A percentile compares a stretch with the other conserved stretches of the same genome.
Conservation (phyloP, 2,888 invertebrate genomes). For the Lepetodrilus schrolli region DNA sequence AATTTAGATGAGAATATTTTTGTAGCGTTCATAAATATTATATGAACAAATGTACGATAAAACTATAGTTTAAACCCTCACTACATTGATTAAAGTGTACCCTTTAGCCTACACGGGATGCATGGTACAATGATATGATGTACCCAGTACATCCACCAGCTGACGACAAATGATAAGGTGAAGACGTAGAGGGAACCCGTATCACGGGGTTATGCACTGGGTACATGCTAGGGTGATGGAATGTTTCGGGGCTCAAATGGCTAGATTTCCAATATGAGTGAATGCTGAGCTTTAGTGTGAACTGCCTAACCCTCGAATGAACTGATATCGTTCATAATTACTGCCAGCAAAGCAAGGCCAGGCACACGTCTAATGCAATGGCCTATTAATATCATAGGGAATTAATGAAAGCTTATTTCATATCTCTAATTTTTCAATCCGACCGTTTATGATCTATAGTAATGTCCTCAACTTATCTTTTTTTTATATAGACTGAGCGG, state of each 20-base stretch:
- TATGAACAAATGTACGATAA: too few relatives aligned
- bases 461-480: background rate
- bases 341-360: conserved; percentile 2
- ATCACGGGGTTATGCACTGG: background rate
- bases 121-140: too few relatives aligned
- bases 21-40: too few relatives aligned
- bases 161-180: too few relatives aligned
- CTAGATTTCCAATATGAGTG: background rate
- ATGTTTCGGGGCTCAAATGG: background rate
- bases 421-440: background rate
- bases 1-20: too few relatives aligned
- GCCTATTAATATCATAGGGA: conserved; percentile 7
- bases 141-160: too few relatives aligned
- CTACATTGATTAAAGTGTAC: too few relatives aligned
- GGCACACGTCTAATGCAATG: background rate
- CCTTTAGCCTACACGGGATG: too few relatives aligned
- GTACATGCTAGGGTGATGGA: background rate
- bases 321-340: background rate
- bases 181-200: too few relatives aligned
- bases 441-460: background rate
- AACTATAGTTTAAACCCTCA: too few relatives aligned
- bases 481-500: background rate
- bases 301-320: conserved; percentile 6
- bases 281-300: background rate
- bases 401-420: conserved; percentile 23